A percentile compares a stretch with the other conserved stretches of the same genome.
These are phyloP conservation scores for Penaeus indicus DNA, from an alignment of 1,140 invertebrate genomes.

Conservation along the genomic window DNA sequence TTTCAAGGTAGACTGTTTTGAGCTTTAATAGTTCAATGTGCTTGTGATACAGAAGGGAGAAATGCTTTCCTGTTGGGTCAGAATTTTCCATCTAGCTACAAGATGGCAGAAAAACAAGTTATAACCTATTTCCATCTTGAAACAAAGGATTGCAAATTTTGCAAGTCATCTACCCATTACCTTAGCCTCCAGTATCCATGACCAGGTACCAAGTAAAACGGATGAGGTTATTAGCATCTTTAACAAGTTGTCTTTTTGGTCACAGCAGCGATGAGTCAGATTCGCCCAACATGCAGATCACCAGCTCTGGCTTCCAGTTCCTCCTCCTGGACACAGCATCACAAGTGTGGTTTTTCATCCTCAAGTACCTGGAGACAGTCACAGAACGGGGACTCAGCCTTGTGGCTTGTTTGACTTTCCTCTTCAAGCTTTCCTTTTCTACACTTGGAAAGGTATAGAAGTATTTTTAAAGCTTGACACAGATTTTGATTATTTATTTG, in stretches of 20 bases:
- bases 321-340: slow-evolving; percentile 90
- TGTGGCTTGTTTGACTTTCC: slow-evolving; percentile 91
- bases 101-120: no score
- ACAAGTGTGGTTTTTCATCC: slow-evolving; percentile 96
- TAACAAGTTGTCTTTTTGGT: not conserved
- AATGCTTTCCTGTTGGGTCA: no score
- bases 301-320: slow-evolving; percentile 95
- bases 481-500: no score
- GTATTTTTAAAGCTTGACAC: slow-evolving; percentile 15
- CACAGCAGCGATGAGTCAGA: slow-evolving; percentile 75
- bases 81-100: no score
- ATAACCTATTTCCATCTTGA: no score
- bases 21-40: no score
- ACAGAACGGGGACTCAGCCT: slow-evolving; percentile 85
- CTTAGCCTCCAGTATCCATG: no score
- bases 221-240: not conserved
- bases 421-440: slow-evolving; percentile 97
- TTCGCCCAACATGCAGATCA: slow-evolving; percentile 88
- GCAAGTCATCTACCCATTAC: no score
- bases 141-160: no score
- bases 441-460: slow-evolving; percentile 87
- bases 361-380: slow-evolving; percentile 94
- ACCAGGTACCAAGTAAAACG: no score
- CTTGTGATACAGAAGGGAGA: no score
- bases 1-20: no score